phyloP scores from a whole-genome alignment of 2,888 invertebrate genomes.

The Nemapogon koenigi region DNA sequence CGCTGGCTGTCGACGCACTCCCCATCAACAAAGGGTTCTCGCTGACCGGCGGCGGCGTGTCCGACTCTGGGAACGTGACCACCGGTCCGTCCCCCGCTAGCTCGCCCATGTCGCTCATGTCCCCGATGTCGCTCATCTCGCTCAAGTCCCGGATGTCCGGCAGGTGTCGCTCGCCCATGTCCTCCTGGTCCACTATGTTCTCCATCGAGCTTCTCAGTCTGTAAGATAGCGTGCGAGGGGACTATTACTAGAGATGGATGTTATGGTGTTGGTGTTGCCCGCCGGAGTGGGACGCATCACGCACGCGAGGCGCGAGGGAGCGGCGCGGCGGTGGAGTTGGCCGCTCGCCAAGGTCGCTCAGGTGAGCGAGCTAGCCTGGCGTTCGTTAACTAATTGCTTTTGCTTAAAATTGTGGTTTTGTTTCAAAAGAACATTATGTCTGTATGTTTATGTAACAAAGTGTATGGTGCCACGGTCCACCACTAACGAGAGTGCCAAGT shows the following conservation, averaged over 20 bases:
- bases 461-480: too few species aligned
- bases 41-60: constrained; percentile 69
- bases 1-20: constrained; percentile 38
- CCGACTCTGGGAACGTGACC: constrained; percentile 83
- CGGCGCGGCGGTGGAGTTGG: constrained; percentile 45
- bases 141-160: constrained; percentile 54
- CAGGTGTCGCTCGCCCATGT: constrained; percentile 45
- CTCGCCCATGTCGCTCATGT: constrained; percentile 57
- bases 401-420: not conserved
- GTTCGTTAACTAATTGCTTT: constrained; percentile 17
- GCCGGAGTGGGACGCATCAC: constrained; percentile 53
- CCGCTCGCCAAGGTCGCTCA: constrained; percentile 54
- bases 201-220: constrained; percentile 78
- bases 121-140: constrained; percentile 54
- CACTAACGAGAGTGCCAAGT: too few species aligned
- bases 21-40: constrained; percentile 53
- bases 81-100: constrained; percentile 67
- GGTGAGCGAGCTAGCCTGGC: constrained; percentile 48
- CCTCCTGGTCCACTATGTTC: constrained; percentile 75
- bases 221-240: too few species aligned
- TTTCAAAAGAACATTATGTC: too few species aligned
- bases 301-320: constrained; percentile 46
- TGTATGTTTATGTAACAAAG: too few species aligned
- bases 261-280: constrained; percentile 45
- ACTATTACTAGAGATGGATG: too few species aligned